Evolutionary conservation across 2,113 vertebrate species (phyloP), one percentile per base, ranked within the genome.

Genomic region (Aegypius monachus): DNA sequence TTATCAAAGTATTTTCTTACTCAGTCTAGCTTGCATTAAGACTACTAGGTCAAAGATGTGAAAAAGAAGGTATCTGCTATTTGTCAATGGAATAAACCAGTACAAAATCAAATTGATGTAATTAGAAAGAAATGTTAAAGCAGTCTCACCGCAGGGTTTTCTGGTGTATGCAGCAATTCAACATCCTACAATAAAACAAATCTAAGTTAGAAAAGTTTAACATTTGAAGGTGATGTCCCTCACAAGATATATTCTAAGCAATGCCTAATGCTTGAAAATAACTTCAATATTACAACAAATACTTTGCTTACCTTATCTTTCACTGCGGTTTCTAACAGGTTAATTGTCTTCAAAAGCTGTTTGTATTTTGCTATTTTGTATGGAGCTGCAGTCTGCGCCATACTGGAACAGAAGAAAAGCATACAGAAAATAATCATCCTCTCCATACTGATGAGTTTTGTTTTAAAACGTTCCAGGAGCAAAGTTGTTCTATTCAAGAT

Each of bases 111-210:
- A 55, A 47, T 53, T 70, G 23, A 68, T 88, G 73, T 25, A 73
- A 88, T 88, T 58, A 94, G 63, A 95, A 96, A 85, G 31, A 84
- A 94, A 88, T 45, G 21, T 92, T 92, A 96, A 96, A 92, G 40
- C 18, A 45, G 12, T 95, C 98, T 98, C 95, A 99, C 98, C 98
- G 19, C 43, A 27, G 94, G 62, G 85, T 98, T 93, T 86, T 94
- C 97, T 84, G 98, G 98, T 63, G 98, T 97, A 63, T 95, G 93
- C 70, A 98, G 97, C 78, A 83, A 22, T 89, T 93, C 97, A 68
- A 56, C 94, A 36, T 93, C 97, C 98, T 99, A 80, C n/a, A 96
- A 93, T 85, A 95, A 97, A 93, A 97, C 25, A 98, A 97, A 97
- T 81, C 22, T 31, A 79, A 61, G 84, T 96, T 97, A 95, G 97